phyloP scores from a whole-genome alignment of 1,140 invertebrate species.

The Zaprionus kolodkinae region DNA sequence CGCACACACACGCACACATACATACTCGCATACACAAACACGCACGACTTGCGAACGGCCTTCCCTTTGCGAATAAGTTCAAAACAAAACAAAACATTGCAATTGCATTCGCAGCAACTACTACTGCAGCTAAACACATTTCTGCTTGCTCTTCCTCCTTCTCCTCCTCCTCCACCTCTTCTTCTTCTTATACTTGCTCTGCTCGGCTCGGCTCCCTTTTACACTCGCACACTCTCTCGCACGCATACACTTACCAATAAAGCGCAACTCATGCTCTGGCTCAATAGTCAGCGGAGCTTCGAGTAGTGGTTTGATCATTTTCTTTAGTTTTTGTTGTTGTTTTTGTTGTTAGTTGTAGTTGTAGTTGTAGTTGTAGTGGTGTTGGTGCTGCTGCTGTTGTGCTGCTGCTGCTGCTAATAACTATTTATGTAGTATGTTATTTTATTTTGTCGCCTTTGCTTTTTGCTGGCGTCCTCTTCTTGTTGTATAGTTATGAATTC shows the following conservation, averaged over 20 bases:
- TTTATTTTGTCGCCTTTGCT: constrained; percentile 8
- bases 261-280: constrained; percentile 78
- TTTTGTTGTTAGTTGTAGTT: too few species aligned
- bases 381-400: constrained; percentile 37
- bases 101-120: too few species aligned
- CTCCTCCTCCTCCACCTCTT: constrained; percentile 14
- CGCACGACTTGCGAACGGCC: constrained; percentile 6
- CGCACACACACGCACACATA: neutral
- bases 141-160: constrained; percentile 13
- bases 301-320: constrained; percentile 60
- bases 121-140: constrained; percentile 9
- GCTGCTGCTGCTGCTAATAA: constrained; percentile 36
- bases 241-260: constrained; percentile 69
- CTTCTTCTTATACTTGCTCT: neutral
- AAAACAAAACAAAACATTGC: constrained; percentile 29
- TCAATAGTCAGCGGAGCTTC: constrained; percentile 70
- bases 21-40: neutral
- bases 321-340: constrained; percentile 33
- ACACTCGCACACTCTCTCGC: constrained; percentile 5
- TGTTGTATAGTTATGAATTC: constrained; percentile 2
- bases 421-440: constrained; percentile 4
- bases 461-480: neutral
- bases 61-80: constrained; percentile 19
- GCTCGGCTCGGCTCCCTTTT: neutral
- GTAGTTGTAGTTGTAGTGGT: too few species aligned